phyloP scores from a whole-genome alignment of 2,113 vertebrate genomes.

The Riparia riparia region DNA sequence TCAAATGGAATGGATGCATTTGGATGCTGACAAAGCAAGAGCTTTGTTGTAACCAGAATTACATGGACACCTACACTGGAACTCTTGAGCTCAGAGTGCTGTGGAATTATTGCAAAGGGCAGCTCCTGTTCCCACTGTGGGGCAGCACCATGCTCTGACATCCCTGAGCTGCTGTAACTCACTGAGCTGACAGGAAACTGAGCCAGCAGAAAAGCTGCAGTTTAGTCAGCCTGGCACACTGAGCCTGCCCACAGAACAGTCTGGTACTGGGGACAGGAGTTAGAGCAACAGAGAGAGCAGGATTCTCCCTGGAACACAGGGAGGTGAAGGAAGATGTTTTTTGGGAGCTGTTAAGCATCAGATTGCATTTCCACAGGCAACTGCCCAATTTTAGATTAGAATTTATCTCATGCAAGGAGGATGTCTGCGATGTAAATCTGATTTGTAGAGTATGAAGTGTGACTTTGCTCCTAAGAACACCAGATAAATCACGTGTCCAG shows the following conservation, averaged over 20 bases:
- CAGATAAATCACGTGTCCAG: not conserved
- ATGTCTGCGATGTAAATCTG: not conserved
- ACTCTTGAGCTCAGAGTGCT: not conserved
- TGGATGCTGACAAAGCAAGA: not conserved
- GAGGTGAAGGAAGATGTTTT: not conserved
- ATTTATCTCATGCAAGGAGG: not conserved
- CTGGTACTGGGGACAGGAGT: not conserved
- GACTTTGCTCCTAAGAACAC: not conserved
- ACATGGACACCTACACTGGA: accelerated
- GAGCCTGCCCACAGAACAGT: not conserved
- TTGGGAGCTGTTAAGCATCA: not conserved
- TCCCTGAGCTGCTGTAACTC: not conserved
- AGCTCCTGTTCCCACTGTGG: not conserved
- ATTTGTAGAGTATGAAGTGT: not conserved
- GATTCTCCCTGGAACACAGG: not conserved
- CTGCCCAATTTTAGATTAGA: not conserved
- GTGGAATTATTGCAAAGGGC: not conserved
- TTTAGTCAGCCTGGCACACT: not conserved
- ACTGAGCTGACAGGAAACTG: not conserved
- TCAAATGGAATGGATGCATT: not conserved
- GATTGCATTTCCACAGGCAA: not conserved
- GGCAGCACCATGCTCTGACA: not conserved
- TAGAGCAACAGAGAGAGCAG: not conserved
- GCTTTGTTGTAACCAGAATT: not conserved
- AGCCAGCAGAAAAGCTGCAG: not conserved